Evolutionary conservation across 2,888 invertebrate species (phyloP).

Genomic region (Idaea aversata): DNA sequence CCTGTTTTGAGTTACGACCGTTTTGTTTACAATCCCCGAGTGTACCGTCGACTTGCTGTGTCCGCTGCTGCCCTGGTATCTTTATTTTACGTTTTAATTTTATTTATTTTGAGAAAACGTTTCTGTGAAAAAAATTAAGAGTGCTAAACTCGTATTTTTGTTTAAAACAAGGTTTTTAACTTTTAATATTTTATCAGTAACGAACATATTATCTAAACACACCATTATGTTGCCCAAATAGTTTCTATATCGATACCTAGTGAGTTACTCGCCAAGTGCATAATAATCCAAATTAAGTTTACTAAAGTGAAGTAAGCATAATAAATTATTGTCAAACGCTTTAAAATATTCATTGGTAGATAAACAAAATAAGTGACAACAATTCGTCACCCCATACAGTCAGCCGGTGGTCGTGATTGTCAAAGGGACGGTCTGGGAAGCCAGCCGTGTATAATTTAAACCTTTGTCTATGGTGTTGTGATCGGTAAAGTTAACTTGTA

Average conservation of each 20-base stretch:
- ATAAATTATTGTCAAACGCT: constrained; percentile 28
- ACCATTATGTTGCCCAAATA: not conserved
- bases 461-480: constrained; percentile 76
- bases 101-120: not conserved
- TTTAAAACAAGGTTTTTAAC: too few species aligned
- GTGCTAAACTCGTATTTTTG: too few species aligned
- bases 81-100: constrained; percentile 26
- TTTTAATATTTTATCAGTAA: too few species aligned
- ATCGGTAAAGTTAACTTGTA: constrained; percentile 77
- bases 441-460: constrained; percentile 72
- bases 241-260: not conserved
- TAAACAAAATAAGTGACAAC: constrained; percentile 50
- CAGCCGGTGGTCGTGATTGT: constrained; percentile 28
- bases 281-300: constrained; percentile 2
- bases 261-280: not conserved
- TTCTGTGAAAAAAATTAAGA: not conserved
- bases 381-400: constrained; percentile 68
- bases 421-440: constrained; percentile 55
- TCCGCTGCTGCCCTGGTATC: constrained; percentile 24
- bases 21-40: constrained; percentile 49
- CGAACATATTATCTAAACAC: too few species aligned
- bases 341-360: constrained; percentile 33
- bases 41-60: constrained; percentile 28
- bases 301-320: constrained; percentile 11
- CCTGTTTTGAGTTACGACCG: constrained; percentile 71